These are phyloP conservation scores for Odontamblyopus rebecca DNA, from an alignment of 2,797 vertebrate genomes.

Conservation along the genomic window DNA sequence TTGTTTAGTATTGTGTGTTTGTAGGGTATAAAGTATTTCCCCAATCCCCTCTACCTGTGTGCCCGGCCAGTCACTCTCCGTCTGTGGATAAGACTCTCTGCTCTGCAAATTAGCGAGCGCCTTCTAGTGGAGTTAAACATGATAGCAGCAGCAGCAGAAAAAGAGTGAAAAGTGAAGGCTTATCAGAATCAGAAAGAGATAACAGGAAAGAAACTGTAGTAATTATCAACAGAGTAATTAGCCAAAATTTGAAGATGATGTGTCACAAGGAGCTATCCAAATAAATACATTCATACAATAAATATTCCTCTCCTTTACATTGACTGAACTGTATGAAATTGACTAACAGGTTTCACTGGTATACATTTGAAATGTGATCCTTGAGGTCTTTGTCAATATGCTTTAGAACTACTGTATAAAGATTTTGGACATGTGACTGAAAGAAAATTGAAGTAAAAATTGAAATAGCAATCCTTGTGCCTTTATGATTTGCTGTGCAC, in stretches of 20 bases:
- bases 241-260: not conserved
- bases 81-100: slow-evolving; percentile 93
- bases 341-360: too few relatives aligned
- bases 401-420: too few relatives aligned
- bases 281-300: not conserved
- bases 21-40: not conserved
- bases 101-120: slow-evolving; percentile 91
- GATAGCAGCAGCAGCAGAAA: slow-evolving; percentile 65
- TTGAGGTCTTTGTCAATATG: too few relatives aligned
- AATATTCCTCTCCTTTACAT: not conserved
- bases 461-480: not conserved
- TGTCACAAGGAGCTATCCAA: too few relatives aligned
- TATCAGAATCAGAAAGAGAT: slow-evolving; percentile 16
- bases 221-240: not conserved
- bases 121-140: slow-evolving; percentile 79
- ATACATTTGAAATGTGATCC: too few relatives aligned
- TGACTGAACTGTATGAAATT: too few relatives aligned
- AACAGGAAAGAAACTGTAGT: not conserved
- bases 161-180: slow-evolving; percentile 11
- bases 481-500: not conserved
- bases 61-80: slow-evolving; percentile 86
- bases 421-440: not conserved
- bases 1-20: not conserved
- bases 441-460: not conserved
- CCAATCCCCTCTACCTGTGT: slow-evolving; percentile 71